Percentiles rank a stretch among this genome's conserved stretches.
These are phyloP conservation scores for Artibeus lituratus DNA, from an alignment of 2,797 vertebrate genomes.

Conservation along the genomic window DNA sequence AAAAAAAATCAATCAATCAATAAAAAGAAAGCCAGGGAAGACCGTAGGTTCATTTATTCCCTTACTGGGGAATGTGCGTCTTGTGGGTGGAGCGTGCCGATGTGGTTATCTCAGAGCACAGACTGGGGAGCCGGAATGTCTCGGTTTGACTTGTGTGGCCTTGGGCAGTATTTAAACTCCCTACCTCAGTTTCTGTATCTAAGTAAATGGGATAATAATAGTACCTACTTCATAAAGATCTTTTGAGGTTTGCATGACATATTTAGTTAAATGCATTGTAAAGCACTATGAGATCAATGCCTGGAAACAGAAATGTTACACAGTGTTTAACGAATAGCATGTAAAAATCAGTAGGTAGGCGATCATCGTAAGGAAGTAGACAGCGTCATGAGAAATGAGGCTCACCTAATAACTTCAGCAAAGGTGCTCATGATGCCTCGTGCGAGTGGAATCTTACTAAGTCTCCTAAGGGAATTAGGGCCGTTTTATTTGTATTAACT, in stretches of 20 bases:
- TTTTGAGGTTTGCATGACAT: background rate
- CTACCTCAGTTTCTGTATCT: background rate
- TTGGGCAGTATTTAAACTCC: background rate
- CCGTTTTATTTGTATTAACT: background rate
- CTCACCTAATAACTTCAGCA: background rate
- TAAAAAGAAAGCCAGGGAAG: background rate
- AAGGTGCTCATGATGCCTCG: background rate
- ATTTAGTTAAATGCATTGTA: background rate
- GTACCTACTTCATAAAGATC: background rate
- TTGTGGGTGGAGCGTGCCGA: background rate
- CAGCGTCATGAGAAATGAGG: background rate
- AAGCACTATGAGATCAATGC: background rate
- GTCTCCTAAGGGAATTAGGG: background rate
- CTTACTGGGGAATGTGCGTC: background rate
- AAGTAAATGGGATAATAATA: background rate
- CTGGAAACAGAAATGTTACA: background rate
- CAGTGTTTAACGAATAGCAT: background rate
- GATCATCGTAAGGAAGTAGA: background rate
- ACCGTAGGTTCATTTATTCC: background rate
- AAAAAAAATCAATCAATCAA: no score
- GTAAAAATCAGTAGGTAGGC: background rate
- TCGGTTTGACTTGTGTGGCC: background rate
- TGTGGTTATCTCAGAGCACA: background rate
- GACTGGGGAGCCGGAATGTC: background rate
- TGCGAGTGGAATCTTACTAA: background rate